Conservation (phyloP, 2,888 invertebrate species). For the Masnerella sp. region DNA sequence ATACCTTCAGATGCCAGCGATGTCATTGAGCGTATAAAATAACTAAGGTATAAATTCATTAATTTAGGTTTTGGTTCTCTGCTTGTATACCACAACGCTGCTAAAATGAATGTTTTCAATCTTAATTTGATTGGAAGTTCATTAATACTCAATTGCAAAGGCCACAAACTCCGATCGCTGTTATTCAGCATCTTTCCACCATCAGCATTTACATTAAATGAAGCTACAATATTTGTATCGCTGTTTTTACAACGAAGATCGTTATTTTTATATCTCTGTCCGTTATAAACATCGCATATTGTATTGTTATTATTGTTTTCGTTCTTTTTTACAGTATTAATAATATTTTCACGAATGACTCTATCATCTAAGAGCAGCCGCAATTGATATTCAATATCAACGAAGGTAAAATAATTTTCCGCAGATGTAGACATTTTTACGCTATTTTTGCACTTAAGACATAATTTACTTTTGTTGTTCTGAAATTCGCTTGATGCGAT, state of each 20-base stretch:
- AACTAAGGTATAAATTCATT: background rate
- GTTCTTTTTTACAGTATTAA: background rate
- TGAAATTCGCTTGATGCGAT: background rate
- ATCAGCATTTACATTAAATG: background rate
- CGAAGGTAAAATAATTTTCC: too few relatives aligned
- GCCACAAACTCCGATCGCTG: background rate
- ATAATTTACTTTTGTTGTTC: background rate
- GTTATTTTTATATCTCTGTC: constrained; percentile 1
- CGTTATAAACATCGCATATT: background rate
- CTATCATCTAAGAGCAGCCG: too few relatives aligned
- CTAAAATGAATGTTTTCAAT: background rate
- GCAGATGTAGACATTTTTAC: background rate
- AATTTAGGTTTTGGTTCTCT: constrained; percentile 1
- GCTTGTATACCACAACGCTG: background rate
- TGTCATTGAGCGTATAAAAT: background rate
- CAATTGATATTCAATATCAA: too few relatives aligned
- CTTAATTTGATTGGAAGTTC: background rate
- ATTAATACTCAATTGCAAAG: background rate
- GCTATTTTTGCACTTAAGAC: background rate
- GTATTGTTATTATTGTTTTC: background rate
- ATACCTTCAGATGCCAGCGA: background rate
- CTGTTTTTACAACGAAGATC: background rate
- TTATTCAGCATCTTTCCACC: background rate
- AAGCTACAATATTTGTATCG: background rate
- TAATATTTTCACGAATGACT: too few relatives aligned